Evolutionary conservation across 2,113 vertebrate species (phyloP), one percentile per base, ranked within the genome.

Genomic region (Melanostigma gelatinosum): DNA sequence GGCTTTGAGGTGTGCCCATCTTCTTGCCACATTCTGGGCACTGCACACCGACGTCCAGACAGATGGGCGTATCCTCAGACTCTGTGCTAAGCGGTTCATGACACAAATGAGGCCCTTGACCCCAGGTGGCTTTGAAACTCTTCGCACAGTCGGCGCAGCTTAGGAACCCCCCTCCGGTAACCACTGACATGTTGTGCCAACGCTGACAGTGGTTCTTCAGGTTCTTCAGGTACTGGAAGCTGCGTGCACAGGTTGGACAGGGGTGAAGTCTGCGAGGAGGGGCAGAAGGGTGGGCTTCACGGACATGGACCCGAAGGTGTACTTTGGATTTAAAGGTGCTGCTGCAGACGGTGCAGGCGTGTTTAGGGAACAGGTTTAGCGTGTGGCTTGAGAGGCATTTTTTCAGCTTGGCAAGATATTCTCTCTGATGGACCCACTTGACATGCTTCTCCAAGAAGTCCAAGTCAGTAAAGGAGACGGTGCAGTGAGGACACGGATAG

Each of bases 171-270:
- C 94, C 95, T 34, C 77, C 89, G 16, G 93, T 94, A 15, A 93
- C 91, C 34, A 95, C 95, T 44, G 94, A 92, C 89, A 95, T 93
- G 68, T 64, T 85, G 86, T 96, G 95, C 93, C 94, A 95, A 38
- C 91, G 87, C 69, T 92, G 91, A 71, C 95, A 95, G 87, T 97
- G 96, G 72, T 96, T 96, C 87, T 96, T 94, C 52, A 97, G 89
- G n/a, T 95, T 96, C 62, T 95, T 96, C 24, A 96, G 91, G 91
- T 96, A 96, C 85, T 95, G 94, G 77, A 97, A 97, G 91, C 95
- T 96, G 72, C 96, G 96, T 3, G 94, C 94, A 24, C 96, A 97
- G 11, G 94, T 94, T 0, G 94, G 95, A 75, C 96, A 97, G 1
- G 94, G 91, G 71, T 96, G 93, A 27, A 93, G 95, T 62, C 94